Conservation (phyloP, 2,797 vertebrate species). For the Benthosema pterotum region DNA sequence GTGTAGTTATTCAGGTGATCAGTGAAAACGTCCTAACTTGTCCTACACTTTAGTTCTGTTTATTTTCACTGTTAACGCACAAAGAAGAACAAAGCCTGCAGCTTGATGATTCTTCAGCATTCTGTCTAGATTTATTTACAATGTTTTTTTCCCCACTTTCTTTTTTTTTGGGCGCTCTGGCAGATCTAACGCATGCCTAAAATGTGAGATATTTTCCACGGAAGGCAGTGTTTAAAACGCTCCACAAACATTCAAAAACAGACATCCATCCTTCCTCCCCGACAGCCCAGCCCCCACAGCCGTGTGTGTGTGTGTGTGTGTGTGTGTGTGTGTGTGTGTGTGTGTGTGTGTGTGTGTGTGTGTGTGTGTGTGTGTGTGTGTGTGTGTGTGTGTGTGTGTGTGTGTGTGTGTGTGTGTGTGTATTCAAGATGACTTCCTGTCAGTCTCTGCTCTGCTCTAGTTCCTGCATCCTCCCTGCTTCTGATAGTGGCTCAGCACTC, state of each 20-base stretch:
- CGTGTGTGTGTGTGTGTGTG: slow-evolving; percentile 10
- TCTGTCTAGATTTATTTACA: slow-evolving; percentile 10
- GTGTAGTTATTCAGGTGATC: neutral
- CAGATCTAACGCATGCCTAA: slow-evolving; percentile 12
- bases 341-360: too few relatives aligned
- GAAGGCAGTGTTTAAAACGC: slow-evolving; percentile 22
- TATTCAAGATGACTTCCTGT: slow-evolving; percentile 40
- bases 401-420: too few relatives aligned
- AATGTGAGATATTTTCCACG: slow-evolving; percentile 19
- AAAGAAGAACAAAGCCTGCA: neutral
- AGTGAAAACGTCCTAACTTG: neutral
- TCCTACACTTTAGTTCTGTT: neutral
- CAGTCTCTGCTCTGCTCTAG: slow-evolving; percentile 17
- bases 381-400: too few relatives aligned
- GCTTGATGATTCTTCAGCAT: too few relatives aligned
- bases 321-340: too few relatives aligned
- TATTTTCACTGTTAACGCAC: slow-evolving; percentile 5
- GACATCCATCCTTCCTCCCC: slow-evolving; percentile 48
- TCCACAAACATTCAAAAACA: slow-evolving; percentile 23
- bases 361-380: too few relatives aligned
- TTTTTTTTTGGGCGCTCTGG: neutral
- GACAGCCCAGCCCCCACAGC: slow-evolving; percentile 38
- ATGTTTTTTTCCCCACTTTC: neutral
- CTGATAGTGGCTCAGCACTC: slow-evolving; percentile 7
- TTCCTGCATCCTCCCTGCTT: slow-evolving; percentile 30